Conservation (phyloP, 2,797 vertebrate species). For the Parauchenoglanis ngamensis region DNA sequence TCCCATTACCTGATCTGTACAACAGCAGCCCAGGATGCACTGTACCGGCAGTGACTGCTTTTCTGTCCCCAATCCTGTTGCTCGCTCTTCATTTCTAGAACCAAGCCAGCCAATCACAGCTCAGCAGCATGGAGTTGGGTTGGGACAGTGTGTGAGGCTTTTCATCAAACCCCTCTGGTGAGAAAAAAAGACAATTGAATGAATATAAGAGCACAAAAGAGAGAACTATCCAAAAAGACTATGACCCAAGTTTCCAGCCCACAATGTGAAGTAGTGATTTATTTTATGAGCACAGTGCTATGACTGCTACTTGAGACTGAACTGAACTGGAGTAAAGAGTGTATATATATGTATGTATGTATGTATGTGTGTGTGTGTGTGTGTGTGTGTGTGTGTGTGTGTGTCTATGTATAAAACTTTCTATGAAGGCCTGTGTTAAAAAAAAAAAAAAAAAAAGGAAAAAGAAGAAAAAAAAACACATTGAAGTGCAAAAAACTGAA, state of each 20-base stretch:
- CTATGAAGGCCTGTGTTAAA: conserved; percentile 37
- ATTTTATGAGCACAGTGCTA: conserved; percentile 44
- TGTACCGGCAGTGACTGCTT: conserved; percentile 52
- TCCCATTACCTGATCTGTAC: conserved; percentile 77
- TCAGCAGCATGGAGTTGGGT: conserved; percentile 39
- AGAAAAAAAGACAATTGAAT: conserved; percentile 24
- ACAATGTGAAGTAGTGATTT: conserved; percentile 43
- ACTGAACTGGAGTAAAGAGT: conserved; percentile 25
- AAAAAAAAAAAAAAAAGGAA: neutral
- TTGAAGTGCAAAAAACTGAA: neutral
- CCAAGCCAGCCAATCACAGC: conserved; percentile 38
- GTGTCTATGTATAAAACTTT: conserved; percentile 47
- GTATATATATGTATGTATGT: conserved; percentile 21
- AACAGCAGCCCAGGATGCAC: conserved; percentile 57
- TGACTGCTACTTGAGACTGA: conserved; percentile 13
- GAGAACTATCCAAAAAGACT: conserved; percentile 32
- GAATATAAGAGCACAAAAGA: conserved; percentile 19
- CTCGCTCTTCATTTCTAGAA: conserved; percentile 62
- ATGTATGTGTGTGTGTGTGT: conserved; percentile 24
- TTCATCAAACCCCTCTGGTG: conserved; percentile 28
- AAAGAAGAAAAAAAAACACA: neutral
- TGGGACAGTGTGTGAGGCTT: conserved; percentile 36
- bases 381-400: conserved; percentile 23
- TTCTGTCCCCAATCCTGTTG: conserved; percentile 60
- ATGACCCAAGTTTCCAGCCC: conserved; percentile 32